These are phyloP conservation scores for Perodicticus potto DNA, from an alignment of 2,797 vertebrate species.

Conservation along the genomic window DNA sequence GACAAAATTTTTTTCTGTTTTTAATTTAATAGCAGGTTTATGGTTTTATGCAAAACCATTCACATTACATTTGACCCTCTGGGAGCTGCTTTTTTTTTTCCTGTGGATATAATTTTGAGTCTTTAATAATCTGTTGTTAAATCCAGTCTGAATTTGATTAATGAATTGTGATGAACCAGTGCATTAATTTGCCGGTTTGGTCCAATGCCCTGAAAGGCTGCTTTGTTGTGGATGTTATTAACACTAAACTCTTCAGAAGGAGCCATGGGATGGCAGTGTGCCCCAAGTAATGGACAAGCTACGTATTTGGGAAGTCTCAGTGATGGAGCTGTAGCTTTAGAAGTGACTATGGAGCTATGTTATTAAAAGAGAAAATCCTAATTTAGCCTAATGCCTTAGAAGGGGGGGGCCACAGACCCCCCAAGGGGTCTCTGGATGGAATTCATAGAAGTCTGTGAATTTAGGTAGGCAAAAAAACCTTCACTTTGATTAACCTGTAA, in stretches of 20 bases:
- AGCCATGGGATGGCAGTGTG: constrained; percentile 77
- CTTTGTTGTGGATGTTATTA: constrained; percentile 87
- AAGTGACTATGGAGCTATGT: neutral
- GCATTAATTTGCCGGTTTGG: constrained; percentile 90
- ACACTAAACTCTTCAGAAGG: constrained; percentile 84
- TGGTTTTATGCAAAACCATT: constrained; percentile 90
- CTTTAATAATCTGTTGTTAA: constrained; percentile 91
- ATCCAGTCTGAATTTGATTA: constrained; percentile 89
- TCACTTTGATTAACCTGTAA: constrained; percentile 13
- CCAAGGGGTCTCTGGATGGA: neutral
- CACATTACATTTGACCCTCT: constrained; percentile 89
- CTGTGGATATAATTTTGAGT: constrained; percentile 88
- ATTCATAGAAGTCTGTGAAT: neutral
- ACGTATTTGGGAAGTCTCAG: neutral
- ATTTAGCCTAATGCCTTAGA: neutral
- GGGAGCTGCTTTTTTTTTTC: constrained; percentile 83
- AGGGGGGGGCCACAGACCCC: neutral
- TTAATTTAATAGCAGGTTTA: constrained; percentile 91
- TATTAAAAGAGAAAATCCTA: constrained; percentile 40
- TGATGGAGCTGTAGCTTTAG: neutral
- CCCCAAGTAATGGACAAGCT: constrained; percentile 75
- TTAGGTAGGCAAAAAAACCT: constrained; percentile 10
- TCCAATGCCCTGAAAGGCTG: constrained; percentile 88
- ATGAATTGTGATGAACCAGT: constrained; percentile 90
- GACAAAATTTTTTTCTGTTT: constrained; percentile 89